Conservation (phyloP, 2,888 invertebrate genomes). For the Andrena marginata region DNA sequence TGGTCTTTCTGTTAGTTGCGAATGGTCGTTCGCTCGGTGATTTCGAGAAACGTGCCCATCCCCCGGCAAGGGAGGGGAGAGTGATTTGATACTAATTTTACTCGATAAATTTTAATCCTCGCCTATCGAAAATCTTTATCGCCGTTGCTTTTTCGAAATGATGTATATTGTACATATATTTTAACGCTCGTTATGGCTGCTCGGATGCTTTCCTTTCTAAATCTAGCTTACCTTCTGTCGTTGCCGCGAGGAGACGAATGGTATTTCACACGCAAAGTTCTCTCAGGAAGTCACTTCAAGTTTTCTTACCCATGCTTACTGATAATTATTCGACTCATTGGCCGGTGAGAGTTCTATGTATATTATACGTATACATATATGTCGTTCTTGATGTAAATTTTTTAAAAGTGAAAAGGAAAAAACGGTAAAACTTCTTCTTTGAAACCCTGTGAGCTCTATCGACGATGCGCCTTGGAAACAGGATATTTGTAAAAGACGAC, state of each 20-base stretch:
- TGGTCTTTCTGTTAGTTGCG: constrained; percentile 2
- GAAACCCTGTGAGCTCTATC: constrained; percentile 35
- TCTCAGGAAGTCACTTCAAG: constrained; percentile 67
- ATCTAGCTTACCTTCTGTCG: not conserved
- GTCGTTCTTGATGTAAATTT: constrained; percentile 62
- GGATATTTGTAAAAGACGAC: constrained; percentile 41
- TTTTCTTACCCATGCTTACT: constrained; percentile 62
- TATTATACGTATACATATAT: constrained; percentile 37
- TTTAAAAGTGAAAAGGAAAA: constrained; percentile 1
- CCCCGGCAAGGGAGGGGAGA: too few species aligned
- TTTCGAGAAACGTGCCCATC: constrained; percentile 12
- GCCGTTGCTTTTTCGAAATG: constrained; percentile 24
- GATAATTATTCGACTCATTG: constrained; percentile 51
- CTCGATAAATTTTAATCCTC: constrained; percentile 14
- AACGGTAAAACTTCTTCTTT: constrained; percentile 57
- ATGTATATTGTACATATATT: constrained; percentile 19
- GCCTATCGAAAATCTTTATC: constrained; percentile 21
- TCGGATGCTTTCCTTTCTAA: constrained; percentile 12
- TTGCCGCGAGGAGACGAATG: constrained; percentile 29
- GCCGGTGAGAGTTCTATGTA: constrained; percentile 52
- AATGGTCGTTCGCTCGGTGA: not conserved
- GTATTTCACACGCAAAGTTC: constrained; percentile 42
- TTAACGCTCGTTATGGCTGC: not conserved
- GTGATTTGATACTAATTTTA: constrained; percentile 26
- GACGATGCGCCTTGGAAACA: constrained; percentile 56